phyloP scores from a whole-genome alignment of 2,113 vertebrate genomes.

The Piaya cayana region DNA sequence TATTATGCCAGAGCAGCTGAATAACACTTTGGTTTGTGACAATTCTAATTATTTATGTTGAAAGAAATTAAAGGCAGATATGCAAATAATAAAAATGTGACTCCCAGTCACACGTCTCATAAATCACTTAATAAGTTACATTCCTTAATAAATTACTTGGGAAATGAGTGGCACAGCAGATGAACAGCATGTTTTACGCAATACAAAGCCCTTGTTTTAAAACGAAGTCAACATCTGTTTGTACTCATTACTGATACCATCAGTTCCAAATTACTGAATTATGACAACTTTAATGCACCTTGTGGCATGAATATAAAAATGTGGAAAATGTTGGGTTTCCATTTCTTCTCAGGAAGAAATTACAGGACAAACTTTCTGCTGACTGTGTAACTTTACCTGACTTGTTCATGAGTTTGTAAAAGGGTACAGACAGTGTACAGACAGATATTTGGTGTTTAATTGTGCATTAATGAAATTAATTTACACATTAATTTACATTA shows the following conservation, averaged over 20 bases:
- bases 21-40: background rate
- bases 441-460: constrained; percentile 5
- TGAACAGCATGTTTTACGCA: background rate
- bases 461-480: constrained; percentile 4
- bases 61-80: background rate
- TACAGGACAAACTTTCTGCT: background rate
- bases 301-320: background rate
- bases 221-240: background rate
- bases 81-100: background rate
- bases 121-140: background rate
- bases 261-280: background rate
- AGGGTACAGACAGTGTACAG: background rate
- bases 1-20: background rate
- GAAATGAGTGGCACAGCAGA: background rate
- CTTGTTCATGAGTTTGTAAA: background rate
- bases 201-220: background rate
- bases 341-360: background rate
- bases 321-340: background rate
- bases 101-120: background rate
- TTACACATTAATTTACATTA: constrained; percentile 13
- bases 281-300: background rate
- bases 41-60: background rate
- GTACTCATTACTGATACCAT: background rate
- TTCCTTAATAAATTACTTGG: background rate
- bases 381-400: background rate